Evolutionary conservation across 2,888 invertebrate genomes (phyloP).

Genomic region (Pilophorus perplexus): DNA sequence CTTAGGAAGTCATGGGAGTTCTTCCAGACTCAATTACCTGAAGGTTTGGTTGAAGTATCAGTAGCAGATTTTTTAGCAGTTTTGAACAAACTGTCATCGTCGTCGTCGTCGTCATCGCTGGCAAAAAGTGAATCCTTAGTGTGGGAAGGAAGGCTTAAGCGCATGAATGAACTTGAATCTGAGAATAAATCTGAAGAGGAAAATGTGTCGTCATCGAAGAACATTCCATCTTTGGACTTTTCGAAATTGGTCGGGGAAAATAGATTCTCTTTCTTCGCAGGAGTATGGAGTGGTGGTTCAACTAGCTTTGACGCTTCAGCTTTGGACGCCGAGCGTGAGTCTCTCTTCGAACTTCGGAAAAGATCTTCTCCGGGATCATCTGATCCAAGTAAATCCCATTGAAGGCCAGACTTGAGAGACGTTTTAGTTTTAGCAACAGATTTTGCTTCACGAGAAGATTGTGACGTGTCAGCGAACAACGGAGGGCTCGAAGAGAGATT

Average conservation of each 20-base stretch:
- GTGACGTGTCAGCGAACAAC: slow-evolving; percentile 5
- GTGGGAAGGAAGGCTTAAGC: slow-evolving; percentile 15
- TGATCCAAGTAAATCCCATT: slow-evolving; percentile 20
- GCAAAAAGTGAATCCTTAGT: slow-evolving; percentile 11
- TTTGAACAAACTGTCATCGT: slow-evolving; percentile 21
- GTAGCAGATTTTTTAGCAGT: not conserved
- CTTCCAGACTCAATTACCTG: too few relatives aligned
- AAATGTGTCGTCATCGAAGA: slow-evolving; percentile 5
- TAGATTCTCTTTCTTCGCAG: not conserved
- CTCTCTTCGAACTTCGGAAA: slow-evolving; percentile 1
- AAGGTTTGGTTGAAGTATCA: not conserved
- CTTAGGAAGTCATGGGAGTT: too few relatives aligned
- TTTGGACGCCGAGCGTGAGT: not conserved
- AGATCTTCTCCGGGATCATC: slow-evolving; percentile 22
- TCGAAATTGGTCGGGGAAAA: slow-evolving; percentile 5
- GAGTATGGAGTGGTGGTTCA: not conserved
- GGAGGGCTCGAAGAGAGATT: slow-evolving; percentile 12
- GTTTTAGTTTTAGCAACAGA: not conserved
- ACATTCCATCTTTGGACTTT: not conserved
- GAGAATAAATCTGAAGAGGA: slow-evolving; percentile 10
- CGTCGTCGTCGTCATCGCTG: slow-evolving; percentile 27
- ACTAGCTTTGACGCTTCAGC: not conserved
- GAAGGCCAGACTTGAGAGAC: not conserved
- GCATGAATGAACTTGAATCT: slow-evolving; percentile 16
- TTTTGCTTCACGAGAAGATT: not conserved